Evolutionary conservation across 2,797 vertebrate species (phyloP).

Genomic region (Neosilurus mollespiculum): DNA sequence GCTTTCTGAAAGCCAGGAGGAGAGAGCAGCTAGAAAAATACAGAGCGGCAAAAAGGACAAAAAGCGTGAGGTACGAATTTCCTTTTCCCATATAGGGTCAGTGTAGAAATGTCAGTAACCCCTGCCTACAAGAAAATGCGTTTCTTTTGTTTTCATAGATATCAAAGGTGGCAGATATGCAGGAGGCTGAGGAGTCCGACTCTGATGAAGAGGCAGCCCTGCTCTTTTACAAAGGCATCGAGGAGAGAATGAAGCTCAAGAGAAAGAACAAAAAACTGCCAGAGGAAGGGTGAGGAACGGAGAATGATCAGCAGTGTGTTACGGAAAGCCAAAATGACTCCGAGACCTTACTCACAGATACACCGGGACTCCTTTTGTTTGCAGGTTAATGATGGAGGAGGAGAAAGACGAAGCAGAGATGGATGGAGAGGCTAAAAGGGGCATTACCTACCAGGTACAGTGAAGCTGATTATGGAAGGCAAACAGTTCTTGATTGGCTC

Average conservation of each 20-base stretch:
- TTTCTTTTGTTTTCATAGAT: slow-evolving; percentile 50
- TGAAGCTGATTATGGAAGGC: neutral
- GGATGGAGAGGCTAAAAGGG: slow-evolving; percentile 80
- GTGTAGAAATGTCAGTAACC: neutral
- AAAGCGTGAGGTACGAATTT: slow-evolving; percentile 54
- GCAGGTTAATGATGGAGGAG: slow-evolving; percentile 57
- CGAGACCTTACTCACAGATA: neutral
- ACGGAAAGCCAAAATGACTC: neutral
- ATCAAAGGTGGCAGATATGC: slow-evolving; percentile 47
- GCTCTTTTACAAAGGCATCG: slow-evolving; percentile 77
- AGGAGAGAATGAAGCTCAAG: slow-evolving; percentile 79
- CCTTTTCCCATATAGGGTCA: neutral
- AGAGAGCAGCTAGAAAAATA: slow-evolving; percentile 42
- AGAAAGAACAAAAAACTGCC: slow-evolving; percentile 69
- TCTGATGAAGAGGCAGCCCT: slow-evolving; percentile 81
- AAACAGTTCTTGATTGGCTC: neutral
- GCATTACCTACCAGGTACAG: slow-evolving; percentile 88
- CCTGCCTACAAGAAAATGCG: neutral
- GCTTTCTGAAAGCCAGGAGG: slow-evolving; percentile 65
- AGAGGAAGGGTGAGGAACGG: slow-evolving; percentile 61
- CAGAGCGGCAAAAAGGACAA: slow-evolving; percentile 60
- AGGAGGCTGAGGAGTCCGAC: slow-evolving; percentile 57
- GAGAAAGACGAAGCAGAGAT: slow-evolving; percentile 57
- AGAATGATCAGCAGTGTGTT: slow-evolving; percentile 2
- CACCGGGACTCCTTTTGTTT: neutral